Evolutionary conservation across 2,888 invertebrate species (phyloP).

Genomic region (Bibio marci): DNA sequence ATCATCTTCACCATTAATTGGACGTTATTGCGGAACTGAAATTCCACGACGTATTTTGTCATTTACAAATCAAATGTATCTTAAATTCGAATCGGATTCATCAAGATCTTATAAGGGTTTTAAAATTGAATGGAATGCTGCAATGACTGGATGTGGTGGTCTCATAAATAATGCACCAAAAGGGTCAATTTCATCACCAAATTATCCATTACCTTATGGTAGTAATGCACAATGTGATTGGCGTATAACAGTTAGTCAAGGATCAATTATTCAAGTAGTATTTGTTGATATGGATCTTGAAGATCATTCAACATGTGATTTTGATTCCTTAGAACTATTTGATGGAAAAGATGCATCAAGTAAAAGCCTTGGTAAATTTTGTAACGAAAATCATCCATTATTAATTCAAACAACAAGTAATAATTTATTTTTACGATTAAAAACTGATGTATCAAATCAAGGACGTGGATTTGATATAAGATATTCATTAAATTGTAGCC

Average conservation of each 20-base stretch:
- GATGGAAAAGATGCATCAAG: slow-evolving; percentile 43
- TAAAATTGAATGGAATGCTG: slow-evolving; percentile 46
- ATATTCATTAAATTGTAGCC: slow-evolving; percentile 31
- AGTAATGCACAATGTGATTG: slow-evolving; percentile 62
- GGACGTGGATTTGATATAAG: slow-evolving; percentile 64
- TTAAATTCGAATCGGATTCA: slow-evolving; percentile 61
- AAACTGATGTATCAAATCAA: slow-evolving; percentile 43
- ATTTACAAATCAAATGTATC: slow-evolving; percentile 51
- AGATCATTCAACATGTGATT: slow-evolving; percentile 35
- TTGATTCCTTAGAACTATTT: slow-evolving; percentile 53
- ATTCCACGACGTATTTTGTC: slow-evolving; percentile 52
- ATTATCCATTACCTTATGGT: slow-evolving; percentile 58
- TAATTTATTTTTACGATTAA: slow-evolving; percentile 50
- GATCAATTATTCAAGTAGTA: slow-evolving; percentile 47
- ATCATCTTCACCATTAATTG: slow-evolving; percentile 54
- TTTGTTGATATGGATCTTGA: slow-evolving; percentile 61
- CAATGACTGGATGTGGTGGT: slow-evolving; percentile 64
- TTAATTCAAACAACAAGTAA: slow-evolving; percentile 42
- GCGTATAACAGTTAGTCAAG: slow-evolving; percentile 53
- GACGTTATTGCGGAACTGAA: slow-evolving; percentile 55
- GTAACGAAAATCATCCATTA: slow-evolving; percentile 30
- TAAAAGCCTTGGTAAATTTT: slow-evolving; percentile 43
- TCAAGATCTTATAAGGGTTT: slow-evolving; percentile 51
- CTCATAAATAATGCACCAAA: slow-evolving; percentile 38
- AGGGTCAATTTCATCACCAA: slow-evolving; percentile 69